Evolutionary conservation across 2,797 vertebrate genomes (phyloP), one percentile per base, ranked within the genome.

Genomic region (Lacerta bilineata): DNA sequence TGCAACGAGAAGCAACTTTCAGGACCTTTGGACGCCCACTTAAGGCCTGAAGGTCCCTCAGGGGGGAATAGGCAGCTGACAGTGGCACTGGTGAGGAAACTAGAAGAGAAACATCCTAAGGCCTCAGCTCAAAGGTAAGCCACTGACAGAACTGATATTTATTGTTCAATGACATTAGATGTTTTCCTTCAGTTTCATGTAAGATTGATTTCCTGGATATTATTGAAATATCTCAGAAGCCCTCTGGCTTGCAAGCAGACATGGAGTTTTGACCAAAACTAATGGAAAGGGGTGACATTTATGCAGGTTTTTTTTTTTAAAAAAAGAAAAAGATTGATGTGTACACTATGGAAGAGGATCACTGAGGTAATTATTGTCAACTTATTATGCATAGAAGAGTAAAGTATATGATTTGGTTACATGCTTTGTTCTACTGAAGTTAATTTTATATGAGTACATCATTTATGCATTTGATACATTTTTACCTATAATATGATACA

Each of bases 161-260:
- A 98, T 98, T 99, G 98, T 97, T 98, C 98, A 98, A 98, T 98
- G 98, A 98, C 98, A 98, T 99, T 98, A 97, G 97, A 98, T 97
- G 97, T 97, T 98, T 98, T 98, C 97, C 98, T 98, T 98, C 98
- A 97, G 98, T 98, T 98, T 98, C 97, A 98, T 98, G 98, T 98
- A 98, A 98, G 97, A 98, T 98, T 98, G 98, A 98, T 98, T 98
- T 98, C 97, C 96, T 97, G 95, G 97, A 97, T 98, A 97, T 96
- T 97, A 98, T 97, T 98, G 97, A 99, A 98, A 98, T 98, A 98
- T 98, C 98, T 98, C 97, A 95, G 95, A 97, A 97, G 96, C 97
- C 98, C 98, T 96, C 95, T 95, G 98, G 98, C 98, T 97, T 95
- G 96, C 94, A 95, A 98, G 97, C 94, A 95, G 95, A 96, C 93